These are phyloP conservation scores for Oncopeltus fasciatus DNA, from an alignment of 1,140 invertebrate species.

Conservation along the genomic window DNA sequence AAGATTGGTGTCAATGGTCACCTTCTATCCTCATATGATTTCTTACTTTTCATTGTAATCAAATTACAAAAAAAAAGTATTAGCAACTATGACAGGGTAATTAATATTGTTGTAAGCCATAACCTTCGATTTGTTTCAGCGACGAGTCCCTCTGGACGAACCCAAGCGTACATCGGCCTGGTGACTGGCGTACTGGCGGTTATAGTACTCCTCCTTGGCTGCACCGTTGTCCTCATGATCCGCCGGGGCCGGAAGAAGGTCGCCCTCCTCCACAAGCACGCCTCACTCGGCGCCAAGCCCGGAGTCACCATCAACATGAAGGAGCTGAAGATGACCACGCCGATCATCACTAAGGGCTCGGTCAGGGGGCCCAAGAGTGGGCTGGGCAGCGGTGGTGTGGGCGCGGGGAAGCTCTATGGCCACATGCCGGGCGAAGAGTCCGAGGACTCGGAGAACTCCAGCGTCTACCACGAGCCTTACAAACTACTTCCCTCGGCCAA, in stretches of 20 bases:
- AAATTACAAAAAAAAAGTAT: too few species aligned
- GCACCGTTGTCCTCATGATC: slow-evolving; percentile 52
- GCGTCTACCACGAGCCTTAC: slow-evolving; percentile 45
- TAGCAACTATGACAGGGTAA: too few species aligned
- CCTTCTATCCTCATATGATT: too few species aligned
- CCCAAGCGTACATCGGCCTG: slow-evolving; percentile 59
- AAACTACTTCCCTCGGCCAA: slow-evolving; percentile 37
- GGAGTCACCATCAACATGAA: slow-evolving; percentile 51
- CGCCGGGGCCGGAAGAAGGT: slow-evolving; percentile 54
- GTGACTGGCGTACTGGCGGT: slow-evolving; percentile 64
- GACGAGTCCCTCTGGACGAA: slow-evolving; percentile 45
- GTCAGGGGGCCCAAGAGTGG: slow-evolving; percentile 34
- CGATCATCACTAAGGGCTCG: slow-evolving; percentile 41
- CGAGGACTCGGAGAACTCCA: slow-evolving; percentile 41
- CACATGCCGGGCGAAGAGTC: slow-evolving; percentile 36
- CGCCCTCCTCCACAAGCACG: slow-evolving; percentile 50
- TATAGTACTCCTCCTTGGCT: slow-evolving; percentile 46
- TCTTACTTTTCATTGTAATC: too few species aligned
- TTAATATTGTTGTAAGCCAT: too few species aligned
- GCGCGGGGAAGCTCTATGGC: slow-evolving; percentile 30
- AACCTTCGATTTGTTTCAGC: slow-evolving; percentile 33
- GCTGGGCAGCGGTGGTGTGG: too few species aligned
- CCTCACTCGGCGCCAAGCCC: slow-evolving; percentile 34
- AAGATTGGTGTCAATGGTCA: too few species aligned
- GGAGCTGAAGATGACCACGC: slow-evolving; percentile 42